Percentiles rank a stretch among this genome's conserved stretches.
Conservation (phyloP, 2,113 vertebrate genomes). For the Sylvilagus bachmani region DNA sequence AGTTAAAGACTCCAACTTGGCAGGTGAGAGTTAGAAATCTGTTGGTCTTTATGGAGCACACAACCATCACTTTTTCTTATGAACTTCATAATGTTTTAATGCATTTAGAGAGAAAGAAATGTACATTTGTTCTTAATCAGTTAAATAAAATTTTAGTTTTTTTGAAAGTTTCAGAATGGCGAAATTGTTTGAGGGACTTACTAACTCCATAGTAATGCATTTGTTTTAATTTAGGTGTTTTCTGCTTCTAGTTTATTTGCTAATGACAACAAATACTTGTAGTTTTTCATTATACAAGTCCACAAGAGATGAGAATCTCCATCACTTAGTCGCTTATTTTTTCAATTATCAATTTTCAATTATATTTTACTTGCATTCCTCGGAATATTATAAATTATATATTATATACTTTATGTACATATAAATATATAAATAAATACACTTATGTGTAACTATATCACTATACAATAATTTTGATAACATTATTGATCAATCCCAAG, state of each 20-base stretch:
- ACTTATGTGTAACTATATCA: no score
- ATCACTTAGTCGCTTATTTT: neutral
- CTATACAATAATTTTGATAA: no score
- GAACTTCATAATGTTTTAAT: neutral
- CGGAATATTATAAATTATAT: neutral
- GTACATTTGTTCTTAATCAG: neutral
- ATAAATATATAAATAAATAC: no score
- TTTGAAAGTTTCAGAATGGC: slow-evolving; percentile 13
- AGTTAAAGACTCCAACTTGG: slow-evolving; percentile 71
- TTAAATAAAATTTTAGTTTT: neutral
- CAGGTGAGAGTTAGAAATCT: slow-evolving; percentile 69
- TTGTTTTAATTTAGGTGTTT: neutral
- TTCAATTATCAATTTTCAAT: neutral
- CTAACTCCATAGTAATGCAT: neutral
- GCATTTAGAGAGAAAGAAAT: neutral
- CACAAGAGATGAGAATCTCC: neutral
- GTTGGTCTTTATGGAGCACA: slow-evolving; percentile 53
- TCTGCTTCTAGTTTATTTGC: neutral
- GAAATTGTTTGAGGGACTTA: neutral
- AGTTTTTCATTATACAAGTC: neutral
- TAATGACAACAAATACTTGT: neutral
- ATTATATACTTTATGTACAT: no score
- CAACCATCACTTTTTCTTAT: slow-evolving; percentile 34
- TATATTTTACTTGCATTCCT: neutral
- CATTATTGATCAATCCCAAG: neutral